Base-by-base conservation (phyloP, 2,797 vertebrate genomes). In the Channallabes apus region DNA sequence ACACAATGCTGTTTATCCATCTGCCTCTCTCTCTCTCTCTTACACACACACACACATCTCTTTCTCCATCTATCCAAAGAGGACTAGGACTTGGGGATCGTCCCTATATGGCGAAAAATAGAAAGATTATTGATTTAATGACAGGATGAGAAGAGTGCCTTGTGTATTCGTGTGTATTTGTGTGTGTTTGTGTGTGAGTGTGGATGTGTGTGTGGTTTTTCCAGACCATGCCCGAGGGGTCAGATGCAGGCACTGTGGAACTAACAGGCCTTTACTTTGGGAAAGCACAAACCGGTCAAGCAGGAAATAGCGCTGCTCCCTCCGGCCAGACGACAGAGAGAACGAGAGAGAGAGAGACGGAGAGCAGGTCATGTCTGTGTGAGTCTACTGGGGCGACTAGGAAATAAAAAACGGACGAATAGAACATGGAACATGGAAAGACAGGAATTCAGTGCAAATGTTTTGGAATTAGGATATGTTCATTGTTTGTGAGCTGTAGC, bases 251-350 rank as follows among this genome's bases (percentile, higher is more conserved):
- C 84, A 61, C 59, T 86, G 51, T 82, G 75, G 84, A 76, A 72
- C 80, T 79, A 69, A 80, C 72, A 59, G 86, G 64, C 59, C 79
- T 77, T 82, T 76, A 84, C 83, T 85, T 84, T 69, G 71, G 84
- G 85, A 86, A 69, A 83, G 78, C 85, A 72, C 82, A 82, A 88
- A 87, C 82, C 75, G 87, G 59, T 87, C 83, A 87, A 82, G 82
- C 84, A 85, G 81, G 68, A 82, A 87, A 90, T 88, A 88, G 65
- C 81, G 86, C 62, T 65, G 79, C 80, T 85, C 80, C 71, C 84
- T 79, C 35, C n/a, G 80, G 71, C 81, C 69, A 46, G 72, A 78
- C 32, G 54, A 62, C 58, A 27, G 51, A 59, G 80, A 69, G 61
- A 71, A 9, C 17, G 54, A 59, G 54, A 82, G 81, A n/a, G 20